Percentiles rank a stretch among this genome's conserved stretches.
Conservation (phyloP, 1,140 invertebrate genomes). For the Zaprionus gabonicus region DNA sequence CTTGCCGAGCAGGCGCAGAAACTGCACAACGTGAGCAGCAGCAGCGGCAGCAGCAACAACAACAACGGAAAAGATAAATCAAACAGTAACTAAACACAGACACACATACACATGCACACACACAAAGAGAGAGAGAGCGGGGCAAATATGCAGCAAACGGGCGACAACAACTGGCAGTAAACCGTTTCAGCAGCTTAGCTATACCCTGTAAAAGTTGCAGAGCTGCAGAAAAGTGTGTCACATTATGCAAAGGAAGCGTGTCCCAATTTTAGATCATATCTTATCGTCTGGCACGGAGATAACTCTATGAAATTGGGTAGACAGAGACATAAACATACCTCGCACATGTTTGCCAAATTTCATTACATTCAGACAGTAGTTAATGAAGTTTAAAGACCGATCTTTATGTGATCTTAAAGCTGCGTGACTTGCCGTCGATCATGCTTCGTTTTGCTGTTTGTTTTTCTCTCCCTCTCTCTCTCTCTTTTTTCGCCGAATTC, state of each 20-base stretch:
- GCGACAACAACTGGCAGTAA: constrained; percentile 53
- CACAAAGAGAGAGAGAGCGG: neutral
- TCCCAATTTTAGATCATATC: neutral
- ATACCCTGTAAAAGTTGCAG: constrained; percentile 33
- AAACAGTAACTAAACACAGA: constrained; percentile 74
- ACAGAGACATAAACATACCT: neutral
- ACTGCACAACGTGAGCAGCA: constrained; percentile 42
- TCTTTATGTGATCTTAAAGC: neutral
- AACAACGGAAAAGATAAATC: constrained; percentile 81
- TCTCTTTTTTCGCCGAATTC: constrained; percentile 43
- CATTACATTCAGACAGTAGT: neutral
- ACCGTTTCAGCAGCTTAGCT: constrained; percentile 47
- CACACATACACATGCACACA: constrained; percentile 34
- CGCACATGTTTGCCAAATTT: neutral
- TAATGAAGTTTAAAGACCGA: neutral
- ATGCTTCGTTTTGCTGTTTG: constrained; percentile 4
- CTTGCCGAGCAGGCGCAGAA: constrained; percentile 56
- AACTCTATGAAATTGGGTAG: neutral
- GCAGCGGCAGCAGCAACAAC: constrained; percentile 32
- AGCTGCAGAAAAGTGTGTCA: neutral
- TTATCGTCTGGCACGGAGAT: neutral
- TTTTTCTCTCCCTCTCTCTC: neutral
- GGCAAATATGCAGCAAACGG: constrained; percentile 38
- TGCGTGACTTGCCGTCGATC: neutral
- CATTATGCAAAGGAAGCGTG: neutral